Evolutionary conservation across 1,140 invertebrate species (phyloP).

Genomic region (Bathynomus jamesi): DNA sequence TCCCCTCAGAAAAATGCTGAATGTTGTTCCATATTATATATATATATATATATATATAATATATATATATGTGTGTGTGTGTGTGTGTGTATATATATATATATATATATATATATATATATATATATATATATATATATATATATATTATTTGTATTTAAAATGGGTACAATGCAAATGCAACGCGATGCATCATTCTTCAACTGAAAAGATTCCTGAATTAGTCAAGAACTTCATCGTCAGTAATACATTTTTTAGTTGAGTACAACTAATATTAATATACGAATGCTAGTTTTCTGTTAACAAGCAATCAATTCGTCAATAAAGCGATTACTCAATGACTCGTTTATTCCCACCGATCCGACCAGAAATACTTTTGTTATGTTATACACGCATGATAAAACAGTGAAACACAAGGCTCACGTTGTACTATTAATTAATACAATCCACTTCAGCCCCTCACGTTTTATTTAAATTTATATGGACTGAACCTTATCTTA

Average conservation of each 20-base stretch:
- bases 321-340: too few species aligned
- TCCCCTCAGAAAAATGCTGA: too few species aligned
- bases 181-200: not conserved
- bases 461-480: too few species aligned
- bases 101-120: not conserved
- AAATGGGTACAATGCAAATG: too few species aligned
- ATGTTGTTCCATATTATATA: not conserved
- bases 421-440: too few species aligned
- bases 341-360: too few species aligned
- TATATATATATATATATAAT: not conserved
- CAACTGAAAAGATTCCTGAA: not conserved
- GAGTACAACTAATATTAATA: not conserved
- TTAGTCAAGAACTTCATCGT: not conserved
- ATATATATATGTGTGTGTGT: not conserved
- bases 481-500: too few species aligned
- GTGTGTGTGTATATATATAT: not conserved
- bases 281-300: not conserved
- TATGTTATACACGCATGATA: too few species aligned
- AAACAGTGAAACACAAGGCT: too few species aligned
- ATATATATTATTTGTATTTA: not conserved
- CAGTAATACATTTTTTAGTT: not conserved
- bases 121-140: not conserved
- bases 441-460: too few species aligned
- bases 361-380: too few species aligned
- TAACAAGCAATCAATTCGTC: not conserved